These are phyloP conservation scores for Temnothorax unifasciatus DNA, from an alignment of 2,888 invertebrate species.

Conservation along the genomic window DNA sequence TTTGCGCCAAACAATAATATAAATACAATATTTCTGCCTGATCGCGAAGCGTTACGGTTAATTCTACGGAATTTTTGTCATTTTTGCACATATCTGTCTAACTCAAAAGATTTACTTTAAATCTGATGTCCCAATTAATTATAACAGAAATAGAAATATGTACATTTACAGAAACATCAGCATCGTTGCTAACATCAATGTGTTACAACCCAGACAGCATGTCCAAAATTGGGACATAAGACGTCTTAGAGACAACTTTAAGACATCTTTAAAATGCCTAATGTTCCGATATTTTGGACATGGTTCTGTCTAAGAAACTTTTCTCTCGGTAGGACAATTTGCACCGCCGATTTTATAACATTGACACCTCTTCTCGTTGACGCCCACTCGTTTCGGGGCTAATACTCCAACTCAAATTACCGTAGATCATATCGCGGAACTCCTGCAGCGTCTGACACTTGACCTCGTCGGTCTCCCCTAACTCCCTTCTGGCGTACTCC, in stretches of 20 bases:
- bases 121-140: not conserved
- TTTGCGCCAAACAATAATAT: constrained; percentile 7
- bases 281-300: too few relatives aligned
- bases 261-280: too few relatives aligned
- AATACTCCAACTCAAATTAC: constrained; percentile 84
- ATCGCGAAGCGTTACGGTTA: not conserved
- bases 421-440: constrained; percentile 91
- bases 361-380: not conserved
- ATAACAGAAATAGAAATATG: not conserved
- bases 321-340: not conserved
- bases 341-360: not conserved
- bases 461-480: constrained; percentile 91
- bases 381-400: not conserved
- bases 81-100: not conserved
- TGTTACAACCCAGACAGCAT: too few relatives aligned
- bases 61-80: constrained; percentile 3
- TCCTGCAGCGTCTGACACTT: constrained; percentile 90
- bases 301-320: not conserved
- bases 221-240: too few relatives aligned
- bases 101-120: not conserved
- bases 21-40: not conserved
- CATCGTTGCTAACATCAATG: not conserved
- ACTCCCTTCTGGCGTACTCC: constrained; percentile 90
- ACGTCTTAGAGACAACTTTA: too few relatives aligned
- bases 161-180: not conserved